A percentile compares a stretch with the other conserved stretches of the same genome.
Conservation (phyloP, 2,888 invertebrate species). For the Phalera bucephala region DNA sequence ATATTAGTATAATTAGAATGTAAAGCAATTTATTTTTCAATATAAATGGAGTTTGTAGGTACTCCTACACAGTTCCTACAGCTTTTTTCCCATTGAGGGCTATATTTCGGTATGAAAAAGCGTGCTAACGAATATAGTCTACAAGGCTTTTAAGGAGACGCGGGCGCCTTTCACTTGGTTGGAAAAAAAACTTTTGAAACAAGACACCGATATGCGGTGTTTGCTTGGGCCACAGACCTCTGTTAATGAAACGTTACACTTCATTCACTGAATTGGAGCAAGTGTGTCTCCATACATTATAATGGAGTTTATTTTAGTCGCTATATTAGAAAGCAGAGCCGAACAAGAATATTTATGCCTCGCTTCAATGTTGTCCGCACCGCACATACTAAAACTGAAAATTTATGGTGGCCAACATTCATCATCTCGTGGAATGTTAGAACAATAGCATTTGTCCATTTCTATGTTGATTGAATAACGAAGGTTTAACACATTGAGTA, state of each 20-base stretch:
- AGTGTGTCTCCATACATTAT: conserved; percentile 41
- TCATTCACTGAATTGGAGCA: conserved; percentile 66
- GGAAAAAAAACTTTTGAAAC: conserved; percentile 67
- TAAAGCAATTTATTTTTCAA: too few relatives aligned
- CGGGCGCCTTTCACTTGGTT: conserved; percentile 70
- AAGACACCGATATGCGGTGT: conserved; percentile 69
- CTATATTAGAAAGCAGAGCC: conserved; percentile 8
- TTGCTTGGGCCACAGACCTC: conserved; percentile 58
- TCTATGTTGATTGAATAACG: conserved; percentile 18
- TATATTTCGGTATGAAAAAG: conserved; percentile 54
- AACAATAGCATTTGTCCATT: conserved; percentile 20
- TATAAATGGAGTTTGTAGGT: conserved; percentile 18
- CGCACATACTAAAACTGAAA: neutral
- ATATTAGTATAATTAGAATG: neutral
- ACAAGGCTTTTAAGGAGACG: conserved; percentile 76
- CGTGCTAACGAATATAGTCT: conserved; percentile 66
- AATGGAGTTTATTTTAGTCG: conserved; percentile 33
- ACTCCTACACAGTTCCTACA: conserved; percentile 17
- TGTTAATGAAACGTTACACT: conserved; percentile 72
- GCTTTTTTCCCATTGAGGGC: conserved; percentile 47
- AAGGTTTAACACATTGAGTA: conserved; percentile 8
- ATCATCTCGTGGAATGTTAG: conserved; percentile 6
- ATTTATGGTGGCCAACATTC: neutral
- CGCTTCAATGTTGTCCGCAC: neutral
- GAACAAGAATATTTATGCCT: neutral